Percentiles rank a stretch among this genome's conserved stretches.
Conservation (phyloP, 2,888 invertebrate genomes). For the Helicoverpa assulta region DNA sequence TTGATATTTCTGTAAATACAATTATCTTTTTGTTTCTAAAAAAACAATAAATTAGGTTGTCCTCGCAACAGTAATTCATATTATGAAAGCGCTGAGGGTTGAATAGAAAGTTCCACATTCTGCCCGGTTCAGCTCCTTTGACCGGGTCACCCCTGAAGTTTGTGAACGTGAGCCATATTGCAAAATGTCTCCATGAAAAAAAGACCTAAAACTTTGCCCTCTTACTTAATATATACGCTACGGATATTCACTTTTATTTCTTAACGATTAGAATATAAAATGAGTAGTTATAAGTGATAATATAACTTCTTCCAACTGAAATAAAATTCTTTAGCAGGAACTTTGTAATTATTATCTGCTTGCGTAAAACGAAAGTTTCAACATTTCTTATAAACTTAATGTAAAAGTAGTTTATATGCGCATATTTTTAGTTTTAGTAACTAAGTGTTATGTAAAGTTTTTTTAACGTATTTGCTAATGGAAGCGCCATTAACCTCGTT, state of each 20-base stretch:
- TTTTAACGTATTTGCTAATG: slow-evolving; percentile 43
- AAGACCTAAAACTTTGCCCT: slow-evolving; percentile 75
- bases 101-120: slow-evolving; percentile 75
- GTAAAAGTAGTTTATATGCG: slow-evolving; percentile 58
- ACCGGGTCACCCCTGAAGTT: slow-evolving; percentile 81
- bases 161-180: slow-evolving; percentile 77
- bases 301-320: slow-evolving; percentile 47
- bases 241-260: slow-evolving; percentile 67
- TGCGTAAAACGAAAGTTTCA: slow-evolving; percentile 51
- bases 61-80: slow-evolving; percentile 69
- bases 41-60: slow-evolving; percentile 55
- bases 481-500: slow-evolving; percentile 55
- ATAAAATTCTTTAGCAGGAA: slow-evolving; percentile 57
- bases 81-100: slow-evolving; percentile 71
- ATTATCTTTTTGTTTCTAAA: slow-evolving; percentile 28
- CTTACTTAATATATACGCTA: slow-evolving; percentile 72
- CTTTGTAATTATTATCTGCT: slow-evolving; percentile 63
- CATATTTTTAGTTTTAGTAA: slow-evolving; percentile 55
- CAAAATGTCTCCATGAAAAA: slow-evolving; percentile 78
- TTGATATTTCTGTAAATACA: not conserved
- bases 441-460: slow-evolving; percentile 45
- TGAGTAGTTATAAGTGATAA: slow-evolving; percentile 42
- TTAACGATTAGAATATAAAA: slow-evolving; percentile 66
- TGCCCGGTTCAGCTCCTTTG: slow-evolving; percentile 72
- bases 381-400: slow-evolving; percentile 56